Conservation (phyloP, 2,888 invertebrate genomes). For the Dioctria rufipes region DNA sequence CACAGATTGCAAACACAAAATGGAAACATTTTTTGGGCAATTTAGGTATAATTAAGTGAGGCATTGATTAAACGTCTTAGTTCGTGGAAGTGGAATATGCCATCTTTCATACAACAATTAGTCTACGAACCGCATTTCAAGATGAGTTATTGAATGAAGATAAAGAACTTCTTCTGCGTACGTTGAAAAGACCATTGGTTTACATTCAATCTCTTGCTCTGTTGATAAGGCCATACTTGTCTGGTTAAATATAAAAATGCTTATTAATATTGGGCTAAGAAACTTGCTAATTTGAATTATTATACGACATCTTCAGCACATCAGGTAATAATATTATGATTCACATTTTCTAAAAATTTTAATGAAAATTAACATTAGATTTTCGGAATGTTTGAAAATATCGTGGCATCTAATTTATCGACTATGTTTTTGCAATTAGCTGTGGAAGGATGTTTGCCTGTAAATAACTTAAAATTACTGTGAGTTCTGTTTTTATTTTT, state of each 20-base stretch:
- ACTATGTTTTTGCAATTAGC: constrained; percentile 94
- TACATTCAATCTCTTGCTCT: constrained; percentile 97
- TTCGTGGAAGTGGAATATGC: too few relatives aligned
- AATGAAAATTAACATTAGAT: constrained; percentile 68
- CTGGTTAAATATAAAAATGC: constrained; percentile 99
- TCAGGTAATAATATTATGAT: constrained; percentile 57
- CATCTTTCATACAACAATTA: constrained; percentile 96
- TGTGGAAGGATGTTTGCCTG: constrained; percentile 94
- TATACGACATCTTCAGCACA: constrained; percentile 78
- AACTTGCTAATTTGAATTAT: constrained; percentile 90
- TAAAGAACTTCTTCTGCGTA: constrained; percentile 91
- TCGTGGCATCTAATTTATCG: constrained; percentile 86
- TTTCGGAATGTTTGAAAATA: constrained; percentile 84
- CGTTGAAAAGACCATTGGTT: constrained; percentile 92
- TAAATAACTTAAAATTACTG: constrained; percentile 85
- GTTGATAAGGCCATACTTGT: constrained; percentile 98
- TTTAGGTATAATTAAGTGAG: too few relatives aligned
- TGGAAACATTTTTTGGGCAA: too few relatives aligned
- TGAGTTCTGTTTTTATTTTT: constrained; percentile 62
- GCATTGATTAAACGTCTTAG: too few relatives aligned
- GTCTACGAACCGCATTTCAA: constrained; percentile 87
- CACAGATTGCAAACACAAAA: too few relatives aligned
- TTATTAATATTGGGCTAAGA: constrained; percentile 99
- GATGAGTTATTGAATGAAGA: constrained; percentile 92
- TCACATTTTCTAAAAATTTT: constrained; percentile 31